Conservation (phyloP, 1,140 invertebrate species). For the Eupeodes corollae region DNA sequence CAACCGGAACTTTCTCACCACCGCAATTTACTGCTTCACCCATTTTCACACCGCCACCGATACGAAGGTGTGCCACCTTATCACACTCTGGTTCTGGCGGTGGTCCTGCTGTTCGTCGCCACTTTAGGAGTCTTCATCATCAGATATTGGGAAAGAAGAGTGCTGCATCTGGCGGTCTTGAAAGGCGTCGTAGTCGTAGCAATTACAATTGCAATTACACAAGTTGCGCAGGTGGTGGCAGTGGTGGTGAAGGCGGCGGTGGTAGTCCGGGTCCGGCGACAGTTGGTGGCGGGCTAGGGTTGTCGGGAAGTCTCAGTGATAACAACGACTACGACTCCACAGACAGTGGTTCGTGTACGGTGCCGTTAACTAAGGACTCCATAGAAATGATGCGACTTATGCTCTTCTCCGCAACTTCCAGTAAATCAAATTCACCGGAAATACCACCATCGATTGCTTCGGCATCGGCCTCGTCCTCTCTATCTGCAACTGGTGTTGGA, state of each 20-base stretch:
- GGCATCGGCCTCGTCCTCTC: not conserved
- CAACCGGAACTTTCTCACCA: slow-evolving; percentile 19
- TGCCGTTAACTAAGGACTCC: slow-evolving; percentile 26
- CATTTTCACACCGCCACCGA: slow-evolving; percentile 29
- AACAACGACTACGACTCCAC: slow-evolving; percentile 14
- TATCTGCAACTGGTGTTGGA: not conserved
- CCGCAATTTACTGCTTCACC: slow-evolving; percentile 21
- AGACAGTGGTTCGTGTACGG: slow-evolving; percentile 30
- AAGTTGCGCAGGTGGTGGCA: not conserved
- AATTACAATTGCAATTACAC: too few relatives aligned
- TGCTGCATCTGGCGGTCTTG: too few relatives aligned
- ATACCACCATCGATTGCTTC: slow-evolving; percentile 9
- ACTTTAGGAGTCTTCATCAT: slow-evolving; percentile 7
- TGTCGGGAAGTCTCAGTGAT: slow-evolving; percentile 9
- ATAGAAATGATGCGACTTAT: slow-evolving; percentile 31
- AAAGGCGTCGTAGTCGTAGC: too few relatives aligned
- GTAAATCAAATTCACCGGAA: slow-evolving; percentile 9
- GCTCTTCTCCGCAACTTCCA: slow-evolving; percentile 13
- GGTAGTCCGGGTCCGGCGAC: not conserved
- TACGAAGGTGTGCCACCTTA: slow-evolving; percentile 26
- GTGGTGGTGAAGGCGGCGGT: not conserved
- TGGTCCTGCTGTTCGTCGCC: slow-evolving; percentile 22
- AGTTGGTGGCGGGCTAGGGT: not conserved
- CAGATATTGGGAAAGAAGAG: too few relatives aligned
- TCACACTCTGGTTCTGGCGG: slow-evolving; percentile 17